Evolutionary conservation across 1,140 invertebrate species (phyloP).

Genomic region (Telenomus remus): DNA sequence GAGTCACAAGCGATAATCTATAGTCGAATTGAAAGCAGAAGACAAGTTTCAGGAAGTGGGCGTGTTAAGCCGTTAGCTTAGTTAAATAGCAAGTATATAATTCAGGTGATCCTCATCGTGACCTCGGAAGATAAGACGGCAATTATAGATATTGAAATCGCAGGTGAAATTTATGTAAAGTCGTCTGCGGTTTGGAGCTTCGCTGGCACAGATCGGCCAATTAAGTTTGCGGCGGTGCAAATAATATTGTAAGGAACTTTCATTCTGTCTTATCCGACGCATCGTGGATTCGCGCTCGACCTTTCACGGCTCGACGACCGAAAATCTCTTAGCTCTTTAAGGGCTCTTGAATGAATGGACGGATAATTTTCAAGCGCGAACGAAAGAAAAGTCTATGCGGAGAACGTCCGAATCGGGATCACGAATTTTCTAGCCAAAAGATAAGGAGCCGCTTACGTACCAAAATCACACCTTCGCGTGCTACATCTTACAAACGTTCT

Average conservation of each 20-base stretch:
- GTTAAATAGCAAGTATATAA: constrained; percentile 52
- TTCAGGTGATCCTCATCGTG: constrained; percentile 39
- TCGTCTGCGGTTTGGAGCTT: constrained; percentile 49
- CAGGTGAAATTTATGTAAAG: constrained; percentile 60
- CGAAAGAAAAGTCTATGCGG: constrained; percentile 23
- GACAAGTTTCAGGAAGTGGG: constrained; percentile 29
- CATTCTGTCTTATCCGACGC: constrained; percentile 47
- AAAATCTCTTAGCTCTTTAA: constrained; percentile 58
- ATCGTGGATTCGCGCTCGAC: constrained; percentile 27
- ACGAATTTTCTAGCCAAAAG: constrained; percentile 44
- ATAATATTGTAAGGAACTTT: constrained; percentile 56
- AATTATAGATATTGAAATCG: constrained; percentile 65
- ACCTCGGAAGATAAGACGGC: constrained; percentile 52
- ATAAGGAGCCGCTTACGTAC: constrained; percentile 47
- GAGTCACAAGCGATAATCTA: constrained; percentile 18
- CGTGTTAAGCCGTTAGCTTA: constrained; percentile 40
- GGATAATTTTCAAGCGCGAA: constrained; percentile 47
- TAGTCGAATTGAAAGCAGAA: constrained; percentile 30
- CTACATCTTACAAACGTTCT: constrained; percentile 45
- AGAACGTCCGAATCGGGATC: constrained; percentile 16
- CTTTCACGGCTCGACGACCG: constrained; percentile 41
- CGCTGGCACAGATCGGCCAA: constrained; percentile 51
- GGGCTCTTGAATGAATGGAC: constrained; percentile 54
- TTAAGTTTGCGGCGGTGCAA: constrained; percentile 52
- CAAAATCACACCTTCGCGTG: constrained; percentile 55